Evolutionary conservation across 2,113 vertebrate genomes (phyloP), one percentile per base, ranked within the genome.

Genomic region (Triplophysa dalaica): DNA sequence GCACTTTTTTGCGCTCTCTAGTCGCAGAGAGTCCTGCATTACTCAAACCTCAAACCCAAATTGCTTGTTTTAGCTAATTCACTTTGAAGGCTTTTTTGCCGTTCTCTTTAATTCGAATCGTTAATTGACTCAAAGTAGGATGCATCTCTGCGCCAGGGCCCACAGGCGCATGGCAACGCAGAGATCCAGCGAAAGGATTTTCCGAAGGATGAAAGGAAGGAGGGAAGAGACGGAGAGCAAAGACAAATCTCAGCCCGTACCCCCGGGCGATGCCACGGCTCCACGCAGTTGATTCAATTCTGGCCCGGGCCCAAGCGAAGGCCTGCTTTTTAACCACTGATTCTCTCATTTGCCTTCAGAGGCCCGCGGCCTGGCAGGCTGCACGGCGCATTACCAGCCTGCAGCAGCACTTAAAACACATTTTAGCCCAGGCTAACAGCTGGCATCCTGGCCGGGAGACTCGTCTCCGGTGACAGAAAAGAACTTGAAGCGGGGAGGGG

Each of bases 251-350:
- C 81, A 82, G 80, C 84, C 84, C 85, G 85, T 86, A 82, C 87
- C 89, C 90, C 76, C 24, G 67, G 75, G 88, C 90, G 85, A 85
- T 87, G 83, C 87, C 85, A 41, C 77, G 86, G 84, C 86, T 88
- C 89, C 87, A 87, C 87, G 89, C 88, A 89, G 85, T 89, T 90
- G 88, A 92, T 91, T 90, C 87, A 84, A 86, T 85, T 75, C 89
- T 93, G 92, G 92, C 90, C 77, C 22, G 0, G 60, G 77, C 85
- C 92, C 92, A 93, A 81, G 26, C 85, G 88, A 90, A 91, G 88
- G 81, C 83, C 83, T 91, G 91, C 91, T 90, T 93, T 92, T 93
- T 93, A 93, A 92, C 87, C 91, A 92, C 89, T 90, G 91, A 85
- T 91, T 90, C 87, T 89, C 90, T 89, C 89, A 87, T 89, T 92